A percentile compares a stretch with the other conserved stretches of the same genome.
Evolutionary conservation across 2,888 invertebrate species (phyloP).

Genomic region (Didymodactylos carnosus): DNA sequence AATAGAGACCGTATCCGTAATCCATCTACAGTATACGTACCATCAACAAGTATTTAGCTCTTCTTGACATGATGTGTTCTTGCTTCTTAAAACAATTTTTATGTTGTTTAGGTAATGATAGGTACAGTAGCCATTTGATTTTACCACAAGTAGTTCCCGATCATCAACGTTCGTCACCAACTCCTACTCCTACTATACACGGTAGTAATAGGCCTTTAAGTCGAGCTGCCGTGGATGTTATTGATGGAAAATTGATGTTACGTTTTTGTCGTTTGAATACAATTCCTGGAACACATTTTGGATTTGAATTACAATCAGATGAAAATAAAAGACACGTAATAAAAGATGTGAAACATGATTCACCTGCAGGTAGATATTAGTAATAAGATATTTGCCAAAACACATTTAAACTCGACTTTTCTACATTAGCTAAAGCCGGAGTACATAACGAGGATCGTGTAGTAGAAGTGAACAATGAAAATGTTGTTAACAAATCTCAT

Average conservation of each 20-base stretch:
- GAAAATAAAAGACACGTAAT: not conserved
- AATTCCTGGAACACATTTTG: not conserved
- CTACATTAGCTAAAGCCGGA: not conserved
- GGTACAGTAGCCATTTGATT: too few species aligned
- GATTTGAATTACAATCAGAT: not conserved
- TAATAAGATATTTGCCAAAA: not conserved
- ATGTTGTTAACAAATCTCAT: not conserved
- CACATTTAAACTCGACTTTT: not conserved
- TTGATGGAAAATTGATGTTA: not conserved
- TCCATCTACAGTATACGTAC: too few species aligned
- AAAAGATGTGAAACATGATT: not conserved
- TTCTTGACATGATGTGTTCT: too few species aligned
- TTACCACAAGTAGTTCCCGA: too few species aligned
- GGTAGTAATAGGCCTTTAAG: not conserved
- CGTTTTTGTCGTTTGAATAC: not conserved
- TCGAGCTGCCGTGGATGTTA: not conserved
- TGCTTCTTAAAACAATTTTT: too few species aligned
- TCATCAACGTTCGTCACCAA: too few species aligned
- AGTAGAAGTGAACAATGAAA: not conserved
- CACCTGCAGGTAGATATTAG: not conserved
- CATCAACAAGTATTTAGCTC: too few species aligned
- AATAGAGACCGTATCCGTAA: too few species aligned
- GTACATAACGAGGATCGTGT: not conserved
- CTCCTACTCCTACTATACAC: too few species aligned
- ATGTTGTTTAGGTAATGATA: too few species aligned